phyloP scores from a whole-genome alignment of 1,140 invertebrate genomes.

The Sycophaga agraensis region DNA sequence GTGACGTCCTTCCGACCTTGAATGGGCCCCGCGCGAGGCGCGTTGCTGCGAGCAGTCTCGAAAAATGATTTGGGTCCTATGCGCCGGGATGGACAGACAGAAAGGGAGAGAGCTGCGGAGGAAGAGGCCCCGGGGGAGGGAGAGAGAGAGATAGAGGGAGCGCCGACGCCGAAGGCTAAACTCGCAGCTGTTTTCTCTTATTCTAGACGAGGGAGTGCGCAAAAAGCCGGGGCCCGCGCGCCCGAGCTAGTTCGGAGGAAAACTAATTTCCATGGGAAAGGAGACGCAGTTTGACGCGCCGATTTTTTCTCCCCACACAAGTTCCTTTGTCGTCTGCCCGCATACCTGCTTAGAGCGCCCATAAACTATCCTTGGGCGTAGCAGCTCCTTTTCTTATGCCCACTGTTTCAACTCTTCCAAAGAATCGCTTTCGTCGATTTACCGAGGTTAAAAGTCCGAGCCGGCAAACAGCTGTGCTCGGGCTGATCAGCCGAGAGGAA shows the following conservation, averaged over 20 bases:
- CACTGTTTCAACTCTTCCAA: no score
- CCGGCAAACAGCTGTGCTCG: no score
- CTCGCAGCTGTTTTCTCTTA: conserved; percentile 24
- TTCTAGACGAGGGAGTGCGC: conserved; percentile 3
- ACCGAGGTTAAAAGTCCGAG: no score
- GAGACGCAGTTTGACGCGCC: background rate
- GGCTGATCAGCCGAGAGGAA: no score
- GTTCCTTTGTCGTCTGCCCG: no score
- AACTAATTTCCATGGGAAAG: conserved; percentile 24
- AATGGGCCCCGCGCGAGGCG: background rate
- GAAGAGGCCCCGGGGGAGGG: no score
- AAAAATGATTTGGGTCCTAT: background rate
- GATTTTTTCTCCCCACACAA: conserved; percentile 18
- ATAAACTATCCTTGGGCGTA: no score
- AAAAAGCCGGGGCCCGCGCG: background rate
- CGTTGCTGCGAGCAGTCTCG: background rate
- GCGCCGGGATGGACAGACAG: no score
- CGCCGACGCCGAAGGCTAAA: background rate
- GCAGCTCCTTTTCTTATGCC: background rate
- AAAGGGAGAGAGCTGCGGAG: no score
- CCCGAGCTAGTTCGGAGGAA: background rate
- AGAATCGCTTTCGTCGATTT: no score
- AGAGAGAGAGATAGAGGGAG: no score
- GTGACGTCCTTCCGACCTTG: conserved; percentile 15
- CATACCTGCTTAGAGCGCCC: background rate